Evolutionary conservation across 2,113 vertebrate genomes (phyloP).

Genomic region (Xiphophorus couchianus): DNA sequence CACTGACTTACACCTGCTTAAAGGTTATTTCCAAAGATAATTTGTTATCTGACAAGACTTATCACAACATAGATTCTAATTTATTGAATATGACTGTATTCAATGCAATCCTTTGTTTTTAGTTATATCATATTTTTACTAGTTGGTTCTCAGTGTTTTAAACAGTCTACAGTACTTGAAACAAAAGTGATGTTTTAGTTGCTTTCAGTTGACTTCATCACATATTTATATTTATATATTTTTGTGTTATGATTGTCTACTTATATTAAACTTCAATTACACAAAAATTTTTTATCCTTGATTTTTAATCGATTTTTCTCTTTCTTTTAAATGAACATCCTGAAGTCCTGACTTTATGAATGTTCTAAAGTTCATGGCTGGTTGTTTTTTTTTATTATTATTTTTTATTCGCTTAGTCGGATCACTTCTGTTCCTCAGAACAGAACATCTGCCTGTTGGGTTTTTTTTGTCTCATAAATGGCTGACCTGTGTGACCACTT

Average conservation of each 20-base stretch:
- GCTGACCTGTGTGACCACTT: conserved; percentile 40
- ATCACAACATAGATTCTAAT: no score
- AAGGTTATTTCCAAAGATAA: no score
- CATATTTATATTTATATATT: neutral
- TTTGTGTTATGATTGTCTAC: neutral
- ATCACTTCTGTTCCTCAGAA: neutral
- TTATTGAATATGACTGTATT: no score
- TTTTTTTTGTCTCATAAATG: conserved; percentile 44
- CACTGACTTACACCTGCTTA: no score
- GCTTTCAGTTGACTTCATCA: neutral
- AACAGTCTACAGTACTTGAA: neutral
- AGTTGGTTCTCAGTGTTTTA: no score
- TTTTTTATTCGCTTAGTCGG: neutral
- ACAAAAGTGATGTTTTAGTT: neutral
- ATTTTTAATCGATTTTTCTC: neutral
- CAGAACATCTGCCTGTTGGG: conserved; percentile 47
- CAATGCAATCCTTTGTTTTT: no score
- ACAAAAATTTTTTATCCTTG: neutral
- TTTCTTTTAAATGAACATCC: conserved; percentile 34
- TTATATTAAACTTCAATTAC: neutral
- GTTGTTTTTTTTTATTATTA: neutral
- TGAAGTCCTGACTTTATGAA: conserved; percentile 15
- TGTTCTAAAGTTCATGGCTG: neutral
- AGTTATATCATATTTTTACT: no score
- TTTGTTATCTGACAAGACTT: no score